phyloP scores from a whole-genome alignment of 2,113 vertebrate species.

The Tachuris rubrigastra region DNA sequence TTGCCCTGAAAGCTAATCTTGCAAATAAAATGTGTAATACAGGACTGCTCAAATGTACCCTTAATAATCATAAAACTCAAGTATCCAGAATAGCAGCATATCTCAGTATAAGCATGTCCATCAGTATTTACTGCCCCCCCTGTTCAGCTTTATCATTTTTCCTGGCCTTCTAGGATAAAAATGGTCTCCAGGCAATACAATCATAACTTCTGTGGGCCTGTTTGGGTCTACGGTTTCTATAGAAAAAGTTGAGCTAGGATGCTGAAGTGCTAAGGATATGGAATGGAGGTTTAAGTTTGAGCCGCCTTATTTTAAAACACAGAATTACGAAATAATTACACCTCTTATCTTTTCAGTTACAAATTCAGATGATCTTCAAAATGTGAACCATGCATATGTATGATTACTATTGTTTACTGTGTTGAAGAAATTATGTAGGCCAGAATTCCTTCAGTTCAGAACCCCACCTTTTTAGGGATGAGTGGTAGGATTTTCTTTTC shows the following conservation, averaged over 20 bases:
- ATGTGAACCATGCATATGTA: not conserved
- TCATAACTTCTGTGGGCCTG: fast-evolving
- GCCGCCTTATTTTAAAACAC: not conserved
- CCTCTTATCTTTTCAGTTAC: not conserved
- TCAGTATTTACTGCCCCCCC: not conserved
- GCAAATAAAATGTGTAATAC: not conserved
- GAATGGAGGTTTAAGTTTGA: not conserved
- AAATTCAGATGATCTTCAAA: not conserved
- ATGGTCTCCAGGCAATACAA: not conserved
- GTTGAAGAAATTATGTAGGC: not conserved
- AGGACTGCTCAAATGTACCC: not conserved
- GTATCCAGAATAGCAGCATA: not conserved
- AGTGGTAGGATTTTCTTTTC: not conserved
- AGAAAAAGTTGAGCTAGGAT: not conserved
- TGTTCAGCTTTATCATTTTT: not conserved
- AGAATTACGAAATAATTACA: not conserved
- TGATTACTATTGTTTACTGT: not conserved
- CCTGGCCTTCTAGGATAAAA: not conserved
- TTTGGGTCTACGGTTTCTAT: not conserved
- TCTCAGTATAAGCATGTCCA: not conserved
- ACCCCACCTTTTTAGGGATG: not conserved
- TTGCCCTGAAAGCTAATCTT: not conserved
- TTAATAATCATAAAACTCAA: not conserved
- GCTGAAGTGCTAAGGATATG: not conserved
- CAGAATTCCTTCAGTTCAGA: not conserved